Evolutionary conservation across 1,140 invertebrate species (phyloP), one percentile per base, ranked within the genome.

Genomic region (Anthonomus grandis): DNA sequence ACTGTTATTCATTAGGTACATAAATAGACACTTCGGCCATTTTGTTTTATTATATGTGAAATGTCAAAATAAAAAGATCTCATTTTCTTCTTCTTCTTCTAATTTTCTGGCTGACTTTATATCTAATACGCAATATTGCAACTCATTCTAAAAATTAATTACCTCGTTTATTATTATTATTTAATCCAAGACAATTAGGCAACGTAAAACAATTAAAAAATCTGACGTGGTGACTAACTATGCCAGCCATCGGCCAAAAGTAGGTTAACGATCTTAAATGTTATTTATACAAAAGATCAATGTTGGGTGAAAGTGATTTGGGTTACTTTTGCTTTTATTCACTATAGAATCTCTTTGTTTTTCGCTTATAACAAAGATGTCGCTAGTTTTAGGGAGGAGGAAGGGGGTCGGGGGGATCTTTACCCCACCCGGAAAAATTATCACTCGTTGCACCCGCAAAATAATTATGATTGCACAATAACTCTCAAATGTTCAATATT

Each of bases 231-330:
- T n/a, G n/a, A n/a, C n/a, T n/a, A n/a, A n/a, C n/a, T n/a, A n/a
- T n/a, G n/a, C n/a, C n/a, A n/a, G n/a, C n/a, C n/a, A n/a, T n/a
- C n/a, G n/a, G n/a, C n/a, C n/a, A n/a, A 31, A 53, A 53, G 50
- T 53, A 44, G 50, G 50, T 53, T 53, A 53, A 44, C 12, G 39
- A 53, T 53, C 23, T 53, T 44, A n/a, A n/a, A n/a, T n/a, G n/a
- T n/a, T n/a, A n/a, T n/a, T n/a, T n/a, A n/a, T 44, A 25, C 38
- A 53, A 53, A 44, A 53, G 38, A 53, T 31, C 50, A 53, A 42
- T 53, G 39, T 19, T 42, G 38, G 25, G 50, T 41, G 50, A 53
- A 53, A 53, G 50, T 53, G 17, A 31, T 53, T 53, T 27, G 23
- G 22, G 19, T 38, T 22, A 51, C 24, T 10, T 25, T 27, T 23